Percentiles rank a stretch among this genome's conserved stretches.
Evolutionary conservation across 2,797 vertebrate genomes (phyloP).

Genomic region (Spea hammondii): DNA sequence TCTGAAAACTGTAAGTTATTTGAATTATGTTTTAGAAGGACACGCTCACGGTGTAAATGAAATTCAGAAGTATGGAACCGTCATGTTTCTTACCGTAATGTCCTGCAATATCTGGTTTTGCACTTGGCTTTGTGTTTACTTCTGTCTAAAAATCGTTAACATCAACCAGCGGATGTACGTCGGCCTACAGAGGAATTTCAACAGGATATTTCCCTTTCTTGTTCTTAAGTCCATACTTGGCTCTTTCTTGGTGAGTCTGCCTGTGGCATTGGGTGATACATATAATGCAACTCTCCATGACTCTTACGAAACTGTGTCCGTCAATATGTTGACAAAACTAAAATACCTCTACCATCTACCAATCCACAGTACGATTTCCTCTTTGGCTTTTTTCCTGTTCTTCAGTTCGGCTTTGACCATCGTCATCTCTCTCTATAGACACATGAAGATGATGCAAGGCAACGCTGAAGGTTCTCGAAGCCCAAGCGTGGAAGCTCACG

Average conservation of each 20-base stretch:
- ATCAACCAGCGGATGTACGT: neutral
- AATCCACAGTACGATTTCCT: neutral
- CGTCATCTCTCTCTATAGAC: slow-evolving; percentile 19
- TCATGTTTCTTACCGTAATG: neutral
- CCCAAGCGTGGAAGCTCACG: neutral
- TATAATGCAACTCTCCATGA: neutral
- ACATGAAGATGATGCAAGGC: slow-evolving; percentile 10
- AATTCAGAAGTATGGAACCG: neutral
- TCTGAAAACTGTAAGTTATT: neutral
- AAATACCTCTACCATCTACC: neutral
- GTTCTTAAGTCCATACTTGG: neutral
- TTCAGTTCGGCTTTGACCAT: neutral
- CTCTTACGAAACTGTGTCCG: neutral
- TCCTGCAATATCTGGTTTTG: slow-evolving; percentile 6
- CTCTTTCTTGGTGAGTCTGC: slow-evolving; percentile 1
- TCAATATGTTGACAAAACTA: neutral
- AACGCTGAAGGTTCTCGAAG: neutral
- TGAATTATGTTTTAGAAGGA: neutral
- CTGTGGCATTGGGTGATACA: neutral
- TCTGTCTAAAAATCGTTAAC: slow-evolving; percentile 1
- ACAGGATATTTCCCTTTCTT: neutral
- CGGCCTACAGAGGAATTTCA: neutral
- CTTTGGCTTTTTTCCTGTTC: neutral
- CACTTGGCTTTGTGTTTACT: neutral
- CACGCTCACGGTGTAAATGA: neutral